Conservation (phyloP, 2,797 vertebrate species). For the Cryptoprocta ferox region DNA sequence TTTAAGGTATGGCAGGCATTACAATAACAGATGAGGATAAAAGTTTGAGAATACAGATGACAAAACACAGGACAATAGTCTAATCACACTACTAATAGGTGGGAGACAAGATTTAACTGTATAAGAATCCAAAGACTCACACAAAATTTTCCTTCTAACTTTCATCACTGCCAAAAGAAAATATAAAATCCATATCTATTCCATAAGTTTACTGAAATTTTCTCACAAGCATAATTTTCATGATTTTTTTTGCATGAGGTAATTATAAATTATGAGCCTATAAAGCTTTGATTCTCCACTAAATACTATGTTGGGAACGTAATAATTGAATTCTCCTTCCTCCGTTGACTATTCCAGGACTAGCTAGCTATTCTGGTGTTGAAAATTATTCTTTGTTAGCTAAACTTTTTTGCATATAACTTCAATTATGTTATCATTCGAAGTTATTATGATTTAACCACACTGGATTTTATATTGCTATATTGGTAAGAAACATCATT, state of each 20-base stretch:
- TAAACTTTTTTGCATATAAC: background rate
- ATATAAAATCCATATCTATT: background rate
- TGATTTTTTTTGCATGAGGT: background rate
- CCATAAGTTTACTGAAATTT: slow-evolving; percentile 1
- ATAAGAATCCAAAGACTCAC: slow-evolving; percentile 17
- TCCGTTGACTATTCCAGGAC: background rate
- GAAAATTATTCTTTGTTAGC: slow-evolving; percentile 42
- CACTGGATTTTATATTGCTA: background rate
- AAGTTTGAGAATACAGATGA: slow-evolving; percentile 46
- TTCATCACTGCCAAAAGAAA: slow-evolving; percentile 26
- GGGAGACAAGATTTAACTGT: slow-evolving; percentile 1
- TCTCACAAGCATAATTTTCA: slow-evolving; percentile 47
- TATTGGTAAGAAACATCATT: background rate
- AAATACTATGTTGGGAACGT: background rate
- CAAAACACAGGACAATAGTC: slow-evolving; percentile 17
- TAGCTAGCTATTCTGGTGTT: slow-evolving; percentile 31
- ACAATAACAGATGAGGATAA: background rate
- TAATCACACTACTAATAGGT: background rate
- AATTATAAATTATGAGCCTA: slow-evolving; percentile 44
- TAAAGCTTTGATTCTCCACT: slow-evolving; percentile 19
- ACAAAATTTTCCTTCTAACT: slow-evolving; percentile 1
- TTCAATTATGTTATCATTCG: slow-evolving; percentile 25
- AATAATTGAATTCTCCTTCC: slow-evolving; percentile 44
- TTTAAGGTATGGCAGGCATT: background rate
- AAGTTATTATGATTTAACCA: slow-evolving; percentile 37